These are phyloP conservation scores for Drosophila varians DNA, from an alignment of 1,140 invertebrate genomes.

Conservation along the genomic window DNA sequence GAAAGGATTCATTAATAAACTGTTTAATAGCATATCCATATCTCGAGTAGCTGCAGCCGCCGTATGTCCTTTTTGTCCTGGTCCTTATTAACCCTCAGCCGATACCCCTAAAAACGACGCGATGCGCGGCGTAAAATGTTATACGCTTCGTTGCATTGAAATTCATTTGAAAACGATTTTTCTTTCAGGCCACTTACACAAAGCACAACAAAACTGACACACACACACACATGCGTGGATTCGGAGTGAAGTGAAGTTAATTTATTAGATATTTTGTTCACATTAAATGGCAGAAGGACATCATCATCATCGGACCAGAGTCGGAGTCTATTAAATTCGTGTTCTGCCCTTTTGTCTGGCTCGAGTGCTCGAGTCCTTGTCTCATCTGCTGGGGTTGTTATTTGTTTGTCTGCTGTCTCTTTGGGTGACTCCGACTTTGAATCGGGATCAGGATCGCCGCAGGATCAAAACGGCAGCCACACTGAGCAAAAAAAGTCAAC, in stretches of 20 bases:
- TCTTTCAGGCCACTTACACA: constrained; percentile 77
- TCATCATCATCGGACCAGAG: constrained; percentile 62
- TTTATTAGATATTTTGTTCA: constrained; percentile 82
- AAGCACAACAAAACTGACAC: constrained; percentile 55
- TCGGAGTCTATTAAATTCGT: constrained; percentile 77
- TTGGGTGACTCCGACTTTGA: constrained; percentile 45
- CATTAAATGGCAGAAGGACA: constrained; percentile 80
- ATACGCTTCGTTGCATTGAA: constrained; percentile 82
- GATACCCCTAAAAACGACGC: constrained; percentile 20
- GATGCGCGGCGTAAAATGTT: constrained; percentile 74
- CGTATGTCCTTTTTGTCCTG: constrained; percentile 69
- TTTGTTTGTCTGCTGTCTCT: constrained; percentile 61
- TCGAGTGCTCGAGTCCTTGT: constrained; percentile 57
- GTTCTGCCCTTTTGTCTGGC: constrained; percentile 68
- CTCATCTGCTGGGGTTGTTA: constrained; percentile 64
- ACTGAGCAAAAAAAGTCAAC: too few species aligned
- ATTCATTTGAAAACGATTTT: constrained; percentile 82
- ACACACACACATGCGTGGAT: constrained; percentile 22
- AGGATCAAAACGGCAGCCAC: constrained; percentile 34
- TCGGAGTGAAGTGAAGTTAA: constrained; percentile 73
- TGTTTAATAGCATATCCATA: constrained; percentile 77
- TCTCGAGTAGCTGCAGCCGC: constrained; percentile 65
- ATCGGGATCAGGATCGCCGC: constrained; percentile 52
- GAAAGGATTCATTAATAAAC: constrained; percentile 82
- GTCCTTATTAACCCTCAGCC: constrained; percentile 49